A percentile compares a stretch with the other conserved stretches of the same genome.
These are phyloP conservation scores for Caenorhabditis becei DNA, from an alignment of 2,888 invertebrate species.

Conservation along the genomic window DNA sequence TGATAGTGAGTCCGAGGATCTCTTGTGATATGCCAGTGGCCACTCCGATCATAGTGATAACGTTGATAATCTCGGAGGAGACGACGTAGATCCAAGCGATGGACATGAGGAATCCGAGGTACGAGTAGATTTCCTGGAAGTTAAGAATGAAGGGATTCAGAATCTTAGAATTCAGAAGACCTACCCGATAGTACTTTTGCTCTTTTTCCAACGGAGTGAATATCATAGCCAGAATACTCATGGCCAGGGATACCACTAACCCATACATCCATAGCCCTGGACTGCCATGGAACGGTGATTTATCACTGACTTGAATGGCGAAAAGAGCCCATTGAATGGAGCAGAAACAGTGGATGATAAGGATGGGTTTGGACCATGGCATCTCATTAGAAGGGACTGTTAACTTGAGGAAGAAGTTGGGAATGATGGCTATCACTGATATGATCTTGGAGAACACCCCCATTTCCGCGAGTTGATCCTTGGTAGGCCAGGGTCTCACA, in stretches of 20 bases:
- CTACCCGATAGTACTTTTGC: conserved; percentile 69
- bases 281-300: conserved; percentile 47
- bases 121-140: conserved; percentile 77
- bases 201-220: conserved; percentile 64
- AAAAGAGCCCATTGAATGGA: conserved; percentile 82
- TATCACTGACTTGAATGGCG: conserved; percentile 62
- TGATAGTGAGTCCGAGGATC: conserved; percentile 86
- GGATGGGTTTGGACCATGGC: conserved; percentile 85
- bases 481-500: conserved; percentile 56
- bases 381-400: conserved; percentile 85
- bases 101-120: conserved; percentile 85
- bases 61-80: conserved; percentile 85
- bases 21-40: conserved; percentile 82
- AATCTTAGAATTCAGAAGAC: background rate
- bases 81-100: conserved; percentile 85
- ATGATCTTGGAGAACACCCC: conserved; percentile 29
- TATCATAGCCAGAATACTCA: conserved; percentile 54
- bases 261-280: conserved; percentile 64
- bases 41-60: conserved; percentile 85
- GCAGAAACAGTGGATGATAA: conserved; percentile 84
- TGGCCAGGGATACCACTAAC: conserved; percentile 58
- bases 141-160: background rate
- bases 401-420: conserved; percentile 84
- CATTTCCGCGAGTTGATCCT: conserved; percentile 51
- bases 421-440: conserved; percentile 81